Conservation (phyloP, 2,888 invertebrate species). For the Creontiades dilutus region DNA sequence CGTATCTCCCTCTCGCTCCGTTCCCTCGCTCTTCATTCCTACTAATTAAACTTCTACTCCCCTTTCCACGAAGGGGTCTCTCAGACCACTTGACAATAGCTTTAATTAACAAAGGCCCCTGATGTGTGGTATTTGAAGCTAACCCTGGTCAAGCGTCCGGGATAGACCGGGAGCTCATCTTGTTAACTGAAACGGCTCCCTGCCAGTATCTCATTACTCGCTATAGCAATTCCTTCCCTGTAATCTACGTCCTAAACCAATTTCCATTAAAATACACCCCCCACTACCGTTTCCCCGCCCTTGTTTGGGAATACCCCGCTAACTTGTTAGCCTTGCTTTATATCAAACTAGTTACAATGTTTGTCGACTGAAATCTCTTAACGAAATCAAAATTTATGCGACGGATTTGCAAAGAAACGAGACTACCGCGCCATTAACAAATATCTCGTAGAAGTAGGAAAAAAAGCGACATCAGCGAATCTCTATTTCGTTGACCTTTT, state of each 20-base stretch:
- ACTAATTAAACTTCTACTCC: conserved; percentile 67
- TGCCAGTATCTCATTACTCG: conserved; percentile 58
- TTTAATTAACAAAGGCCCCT: conserved; percentile 70
- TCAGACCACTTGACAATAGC: conserved; percentile 68
- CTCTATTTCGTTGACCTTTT: not conserved
- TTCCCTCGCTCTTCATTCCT: conserved; percentile 26
- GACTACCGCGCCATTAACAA: not conserved
- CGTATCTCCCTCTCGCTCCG: not conserved
- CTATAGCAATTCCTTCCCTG: conserved; percentile 11
- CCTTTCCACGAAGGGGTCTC: not conserved
- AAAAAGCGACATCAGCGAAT: not conserved
- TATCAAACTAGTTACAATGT: conserved; percentile 12
- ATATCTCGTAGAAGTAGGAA: not conserved
- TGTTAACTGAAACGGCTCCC: conserved; percentile 60
- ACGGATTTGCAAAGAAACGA: not conserved
- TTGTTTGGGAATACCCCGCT: conserved; percentile 4
- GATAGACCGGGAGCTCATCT: conserved; percentile 55
- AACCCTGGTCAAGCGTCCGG: conserved; percentile 50
- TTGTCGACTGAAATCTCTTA: conserved; percentile 12
- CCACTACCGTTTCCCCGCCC: not conserved
- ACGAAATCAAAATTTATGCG: conserved; percentile 24
- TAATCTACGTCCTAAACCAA: conserved; percentile 60
- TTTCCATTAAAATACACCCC: conserved; percentile 55
- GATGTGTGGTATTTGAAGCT: conserved; percentile 68
- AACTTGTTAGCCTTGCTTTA: conserved; percentile 23